Percentiles rank a stretch among this genome's conserved stretches.
Conservation (phyloP, 2,113 vertebrate genomes). For the Rhea pennata region DNA sequence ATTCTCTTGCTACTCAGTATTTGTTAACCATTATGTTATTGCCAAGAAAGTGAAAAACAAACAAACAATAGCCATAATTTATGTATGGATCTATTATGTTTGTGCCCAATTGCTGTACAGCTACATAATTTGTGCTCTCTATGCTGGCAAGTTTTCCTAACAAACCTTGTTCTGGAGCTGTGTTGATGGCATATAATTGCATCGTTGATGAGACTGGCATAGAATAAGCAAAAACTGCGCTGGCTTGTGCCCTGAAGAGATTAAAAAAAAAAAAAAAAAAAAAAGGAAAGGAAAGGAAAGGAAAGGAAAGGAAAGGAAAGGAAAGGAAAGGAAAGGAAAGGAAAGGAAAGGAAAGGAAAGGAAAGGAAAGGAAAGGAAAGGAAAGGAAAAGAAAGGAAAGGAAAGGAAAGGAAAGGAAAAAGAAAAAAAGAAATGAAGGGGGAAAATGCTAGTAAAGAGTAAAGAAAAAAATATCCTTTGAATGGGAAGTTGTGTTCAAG, state of each 20-base stretch:
- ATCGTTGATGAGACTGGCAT: constrained; percentile 55
- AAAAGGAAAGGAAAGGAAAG: not conserved
- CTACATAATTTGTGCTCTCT: not conserved
- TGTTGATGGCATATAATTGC: constrained; percentile 12
- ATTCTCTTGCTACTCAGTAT: not conserved
- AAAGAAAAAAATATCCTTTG: not conserved
- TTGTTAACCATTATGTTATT: not conserved
- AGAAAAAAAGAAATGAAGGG: not conserved
- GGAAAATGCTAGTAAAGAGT: not conserved
- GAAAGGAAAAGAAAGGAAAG: too few relatives aligned
- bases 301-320: too few relatives aligned
- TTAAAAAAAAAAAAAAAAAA: not conserved
- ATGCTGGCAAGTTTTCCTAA: constrained; percentile 17
- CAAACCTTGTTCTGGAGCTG: not conserved
- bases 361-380: too few relatives aligned
- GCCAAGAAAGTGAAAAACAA: constrained; percentile 33
- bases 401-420: too few relatives aligned
- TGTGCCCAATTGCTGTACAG: not conserved
- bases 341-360: too few relatives aligned
- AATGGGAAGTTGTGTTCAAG: not conserved
- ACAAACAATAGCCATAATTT: constrained; percentile 41
- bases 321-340: too few relatives aligned
- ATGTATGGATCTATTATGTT: constrained; percentile 11
- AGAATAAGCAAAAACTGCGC: constrained; percentile 8
- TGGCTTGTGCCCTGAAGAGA: not conserved